Percentiles rank a stretch among this genome's conserved stretches.
Evolutionary conservation across 1,140 invertebrate genomes (phyloP).

Genomic region (Anastrepha obliqua): DNA sequence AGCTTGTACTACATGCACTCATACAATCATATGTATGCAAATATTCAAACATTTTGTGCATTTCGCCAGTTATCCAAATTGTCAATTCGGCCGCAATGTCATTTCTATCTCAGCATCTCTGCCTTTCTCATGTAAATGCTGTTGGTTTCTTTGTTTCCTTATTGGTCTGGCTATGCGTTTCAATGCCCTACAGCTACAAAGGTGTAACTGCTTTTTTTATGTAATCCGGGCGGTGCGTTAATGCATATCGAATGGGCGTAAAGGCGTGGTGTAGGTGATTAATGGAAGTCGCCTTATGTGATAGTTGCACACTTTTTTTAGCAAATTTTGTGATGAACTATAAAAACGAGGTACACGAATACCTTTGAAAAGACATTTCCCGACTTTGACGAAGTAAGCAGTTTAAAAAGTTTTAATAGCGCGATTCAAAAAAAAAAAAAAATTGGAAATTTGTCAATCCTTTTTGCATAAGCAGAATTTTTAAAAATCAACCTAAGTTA

Average conservation of each 20-base stretch:
- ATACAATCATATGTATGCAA: background rate
- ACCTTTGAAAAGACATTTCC: no score
- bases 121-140: background rate
- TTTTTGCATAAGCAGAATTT: no score
- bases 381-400: no score
- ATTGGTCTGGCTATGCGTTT: background rate
- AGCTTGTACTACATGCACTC: background rate
- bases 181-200: background rate
- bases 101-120: background rate
- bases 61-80: background rate
- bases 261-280: conserved; percentile 2
- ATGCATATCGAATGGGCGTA: background rate
- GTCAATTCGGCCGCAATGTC: conserved; percentile 16
- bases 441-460: no score
- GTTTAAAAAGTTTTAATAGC: no score
- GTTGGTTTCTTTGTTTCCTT: background rate
- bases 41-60: background rate
- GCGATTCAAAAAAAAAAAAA: no score
- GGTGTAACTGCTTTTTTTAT: background rate
- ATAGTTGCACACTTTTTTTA: no score
- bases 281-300: background rate
- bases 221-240: background rate
- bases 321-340: no score
- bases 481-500: no score
- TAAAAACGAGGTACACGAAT: no score